Conservation (phyloP, 2,113 vertebrate genomes). For the Pseudorhombus dupliciocellatus region DNA sequence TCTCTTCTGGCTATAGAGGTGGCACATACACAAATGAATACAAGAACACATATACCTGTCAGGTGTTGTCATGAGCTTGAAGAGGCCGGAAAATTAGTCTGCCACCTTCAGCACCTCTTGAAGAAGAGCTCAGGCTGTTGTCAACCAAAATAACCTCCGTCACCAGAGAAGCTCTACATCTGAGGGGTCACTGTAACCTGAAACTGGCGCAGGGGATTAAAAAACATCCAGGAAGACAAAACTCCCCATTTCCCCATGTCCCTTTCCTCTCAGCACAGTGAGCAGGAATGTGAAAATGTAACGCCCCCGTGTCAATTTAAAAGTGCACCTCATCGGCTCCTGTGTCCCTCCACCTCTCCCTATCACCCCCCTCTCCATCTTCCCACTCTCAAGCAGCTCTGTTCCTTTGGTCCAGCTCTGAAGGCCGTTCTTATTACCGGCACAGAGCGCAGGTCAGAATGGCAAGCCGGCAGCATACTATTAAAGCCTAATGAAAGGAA, state of each 20-base stretch:
- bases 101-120: slow-evolving; percentile 69
- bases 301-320: slow-evolving; percentile 77
- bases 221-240: slow-evolving; percentile 52
- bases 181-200: slow-evolving; percentile 59
- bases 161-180: slow-evolving; percentile 48
- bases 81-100: slow-evolving; percentile 65
- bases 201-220: slow-evolving; percentile 55
- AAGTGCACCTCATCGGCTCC: slow-evolving; percentile 72
- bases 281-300: slow-evolving; percentile 77
- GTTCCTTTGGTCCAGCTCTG: slow-evolving; percentile 78
- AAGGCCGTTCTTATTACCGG: slow-evolving; percentile 83
- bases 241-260: slow-evolving; percentile 45
- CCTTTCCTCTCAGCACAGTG: slow-evolving; percentile 54
- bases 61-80: slow-evolving; percentile 60
- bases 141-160: slow-evolving; percentile 72
- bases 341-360: slow-evolving; percentile 44
- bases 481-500: slow-evolving; percentile 83
- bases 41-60: slow-evolving; percentile 47
- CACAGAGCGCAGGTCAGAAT: slow-evolving; percentile 80
- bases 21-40: slow-evolving; percentile 37
- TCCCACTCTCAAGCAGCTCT: slow-evolving; percentile 68
- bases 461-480: slow-evolving; percentile 79
- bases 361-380: slow-evolving; percentile 30
- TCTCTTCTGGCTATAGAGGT: slow-evolving; percentile 20
- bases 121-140: slow-evolving; percentile 46